Percentiles rank a stretch among this genome's conserved stretches.
These are phyloP conservation scores for Thunnus albacares DNA, from an alignment of 2,797 vertebrate species.

Conservation along the genomic window DNA sequence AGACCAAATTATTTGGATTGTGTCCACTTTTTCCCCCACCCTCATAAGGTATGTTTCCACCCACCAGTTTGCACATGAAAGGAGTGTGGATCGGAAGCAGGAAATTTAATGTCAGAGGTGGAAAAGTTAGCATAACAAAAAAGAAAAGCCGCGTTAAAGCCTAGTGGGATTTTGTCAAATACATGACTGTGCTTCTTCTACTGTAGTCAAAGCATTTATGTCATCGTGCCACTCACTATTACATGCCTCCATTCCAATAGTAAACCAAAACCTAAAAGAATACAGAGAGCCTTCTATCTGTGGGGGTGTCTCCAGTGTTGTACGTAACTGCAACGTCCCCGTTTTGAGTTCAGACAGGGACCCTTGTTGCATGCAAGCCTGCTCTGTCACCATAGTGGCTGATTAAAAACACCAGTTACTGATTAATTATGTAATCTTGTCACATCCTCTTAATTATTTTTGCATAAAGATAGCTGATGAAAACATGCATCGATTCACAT, in stretches of 20 bases:
- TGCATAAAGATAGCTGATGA: constrained; percentile 26
- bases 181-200: not conserved
- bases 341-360: constrained; percentile 46
- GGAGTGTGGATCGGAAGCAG: not conserved
- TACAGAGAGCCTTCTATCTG: not conserved
- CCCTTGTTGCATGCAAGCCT: constrained; percentile 30
- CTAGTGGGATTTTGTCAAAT: not conserved
- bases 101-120: not conserved
- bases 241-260: too few relatives aligned
- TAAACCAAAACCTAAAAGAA: not conserved
- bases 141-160: not conserved
- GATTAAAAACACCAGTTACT: constrained; percentile 51
- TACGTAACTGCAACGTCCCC: not conserved
- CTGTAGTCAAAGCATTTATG: not conserved
- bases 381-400: constrained; percentile 33
- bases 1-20: not conserved
- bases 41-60: not conserved
- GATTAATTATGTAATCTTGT: constrained; percentile 51
- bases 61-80: not conserved
- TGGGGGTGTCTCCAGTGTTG: not conserved
- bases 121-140: not conserved
- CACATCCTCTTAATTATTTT: constrained; percentile 43
- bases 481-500: constrained; percentile 17
- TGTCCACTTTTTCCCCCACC: not conserved
- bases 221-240: not conserved